Evolutionary conservation across 2,797 vertebrate genomes (phyloP).

Genomic region (Carduelis carduelis): DNA sequence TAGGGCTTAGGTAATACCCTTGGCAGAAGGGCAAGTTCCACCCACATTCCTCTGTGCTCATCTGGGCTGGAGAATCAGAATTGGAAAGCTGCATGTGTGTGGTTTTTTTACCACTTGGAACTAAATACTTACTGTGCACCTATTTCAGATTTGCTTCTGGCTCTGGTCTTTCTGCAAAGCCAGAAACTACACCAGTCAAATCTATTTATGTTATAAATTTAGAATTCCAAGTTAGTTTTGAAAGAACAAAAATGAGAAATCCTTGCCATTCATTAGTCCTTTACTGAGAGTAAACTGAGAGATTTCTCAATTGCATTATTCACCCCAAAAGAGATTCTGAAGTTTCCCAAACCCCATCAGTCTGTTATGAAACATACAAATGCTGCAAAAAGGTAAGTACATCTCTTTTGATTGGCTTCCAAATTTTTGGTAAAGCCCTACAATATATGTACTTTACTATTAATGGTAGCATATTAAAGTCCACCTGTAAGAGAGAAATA

Average conservation of each 20-base stretch:
- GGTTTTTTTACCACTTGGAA: neutral
- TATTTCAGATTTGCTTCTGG: neutral
- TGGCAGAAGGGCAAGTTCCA: constrained; percentile 54
- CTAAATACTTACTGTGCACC: neutral
- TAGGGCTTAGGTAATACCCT: constrained; percentile 55
- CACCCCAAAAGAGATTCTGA: neutral
- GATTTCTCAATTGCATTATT: neutral
- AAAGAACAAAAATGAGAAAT: neutral
- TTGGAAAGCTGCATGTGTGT: neutral
- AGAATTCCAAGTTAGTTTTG: neutral
- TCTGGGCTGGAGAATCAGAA: constrained; percentile 35
- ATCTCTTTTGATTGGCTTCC: neutral
- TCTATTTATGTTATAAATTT: neutral
- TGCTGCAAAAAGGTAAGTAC: neutral
- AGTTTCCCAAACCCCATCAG: neutral
- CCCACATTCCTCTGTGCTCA: constrained; percentile 63
- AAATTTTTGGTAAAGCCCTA: neutral
- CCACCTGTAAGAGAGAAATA: neutral
- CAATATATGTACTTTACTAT: neutral
- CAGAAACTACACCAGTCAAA: neutral
- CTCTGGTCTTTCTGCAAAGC: neutral
- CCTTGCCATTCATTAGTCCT: neutral
- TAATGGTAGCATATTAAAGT: neutral
- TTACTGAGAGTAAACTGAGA: neutral
- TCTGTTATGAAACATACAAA: neutral